Evolutionary conservation across 2,797 vertebrate genomes (phyloP).

Genomic region (Clarias fuscus): DNA sequence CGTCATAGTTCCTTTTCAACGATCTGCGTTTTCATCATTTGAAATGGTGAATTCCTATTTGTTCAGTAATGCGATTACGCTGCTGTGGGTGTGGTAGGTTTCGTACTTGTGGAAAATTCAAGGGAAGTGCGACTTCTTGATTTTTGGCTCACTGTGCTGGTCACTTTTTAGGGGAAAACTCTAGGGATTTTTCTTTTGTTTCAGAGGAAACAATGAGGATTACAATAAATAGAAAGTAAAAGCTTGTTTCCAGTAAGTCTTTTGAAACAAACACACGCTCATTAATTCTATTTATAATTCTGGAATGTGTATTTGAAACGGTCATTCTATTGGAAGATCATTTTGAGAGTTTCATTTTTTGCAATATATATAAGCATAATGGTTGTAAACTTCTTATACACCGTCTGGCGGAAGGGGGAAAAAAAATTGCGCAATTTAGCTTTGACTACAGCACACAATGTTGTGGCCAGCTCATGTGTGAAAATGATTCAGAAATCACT

Average conservation of each 20-base stretch:
- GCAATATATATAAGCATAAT: too few relatives aligned
- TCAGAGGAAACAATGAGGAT: neutral
- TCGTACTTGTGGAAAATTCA: neutral
- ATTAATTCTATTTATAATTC: neutral
- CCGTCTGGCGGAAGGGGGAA: too few relatives aligned
- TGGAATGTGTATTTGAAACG: neutral
- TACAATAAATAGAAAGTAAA: neutral
- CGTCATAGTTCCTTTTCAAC: neutral
- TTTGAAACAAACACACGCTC: neutral
- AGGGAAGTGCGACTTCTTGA: constrained; percentile 29
- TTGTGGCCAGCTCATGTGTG: too few relatives aligned
- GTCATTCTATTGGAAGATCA: neutral
- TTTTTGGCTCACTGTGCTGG: neutral
- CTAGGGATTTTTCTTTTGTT: constrained; percentile 17
- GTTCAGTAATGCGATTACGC: neutral
- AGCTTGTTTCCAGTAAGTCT: neutral
- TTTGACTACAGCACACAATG: too few relatives aligned
- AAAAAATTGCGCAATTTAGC: too few relatives aligned
- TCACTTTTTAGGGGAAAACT: neutral
- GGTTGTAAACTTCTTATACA: neutral
- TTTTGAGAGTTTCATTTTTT: neutral
- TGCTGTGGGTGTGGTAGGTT: neutral
- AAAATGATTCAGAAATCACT: too few relatives aligned
- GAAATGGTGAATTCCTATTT: constrained; percentile 19
- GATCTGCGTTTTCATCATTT: neutral